Percentiles rank a stretch among this genome's conserved stretches.
These are phyloP conservation scores for Herminia tarsipennalis DNA, from an alignment of 2,888 invertebrate species.

Conservation along the genomic window DNA sequence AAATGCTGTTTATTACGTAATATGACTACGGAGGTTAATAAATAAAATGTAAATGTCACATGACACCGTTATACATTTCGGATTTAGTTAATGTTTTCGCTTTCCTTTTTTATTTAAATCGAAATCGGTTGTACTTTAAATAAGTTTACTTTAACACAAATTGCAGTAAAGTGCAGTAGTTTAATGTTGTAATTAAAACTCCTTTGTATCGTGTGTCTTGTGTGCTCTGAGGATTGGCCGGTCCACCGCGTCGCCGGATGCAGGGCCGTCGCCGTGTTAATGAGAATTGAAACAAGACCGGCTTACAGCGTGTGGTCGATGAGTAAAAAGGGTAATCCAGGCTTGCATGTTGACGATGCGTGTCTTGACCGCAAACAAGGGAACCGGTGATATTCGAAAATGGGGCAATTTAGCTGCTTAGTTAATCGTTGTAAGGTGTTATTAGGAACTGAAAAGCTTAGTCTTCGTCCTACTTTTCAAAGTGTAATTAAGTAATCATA, in stretches of 20 bases:
- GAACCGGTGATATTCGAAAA: constrained; percentile 15
- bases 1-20: too few species aligned
- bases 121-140: neutral
- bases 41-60: too few species aligned
- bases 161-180: constrained; percentile 22
- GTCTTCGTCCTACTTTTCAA: too few species aligned
- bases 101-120: too few species aligned
- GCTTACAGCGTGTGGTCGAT: constrained; percentile 27
- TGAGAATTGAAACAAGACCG: constrained; percentile 30
- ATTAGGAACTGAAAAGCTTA: too few species aligned
- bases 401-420: constrained; percentile 3
- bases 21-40: too few species aligned
- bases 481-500: too few species aligned
- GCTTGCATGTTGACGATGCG: constrained; percentile 30
- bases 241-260: constrained; percentile 27
- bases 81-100: too few species aligned
- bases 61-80: too few species aligned
- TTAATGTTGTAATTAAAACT: constrained; percentile 29
- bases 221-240: constrained; percentile 14
- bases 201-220: constrained; percentile 25
- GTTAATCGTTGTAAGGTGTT: neutral
- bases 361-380: constrained; percentile 34
- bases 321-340: constrained; percentile 17
- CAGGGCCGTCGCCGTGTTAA: constrained; percentile 16
- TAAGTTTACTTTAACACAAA: neutral